A percentile compares a stretch with the other conserved stretches of the same genome.
Conservation (phyloP, 2,113 vertebrate genomes). For the Lophochroa leadbeateri region DNA sequence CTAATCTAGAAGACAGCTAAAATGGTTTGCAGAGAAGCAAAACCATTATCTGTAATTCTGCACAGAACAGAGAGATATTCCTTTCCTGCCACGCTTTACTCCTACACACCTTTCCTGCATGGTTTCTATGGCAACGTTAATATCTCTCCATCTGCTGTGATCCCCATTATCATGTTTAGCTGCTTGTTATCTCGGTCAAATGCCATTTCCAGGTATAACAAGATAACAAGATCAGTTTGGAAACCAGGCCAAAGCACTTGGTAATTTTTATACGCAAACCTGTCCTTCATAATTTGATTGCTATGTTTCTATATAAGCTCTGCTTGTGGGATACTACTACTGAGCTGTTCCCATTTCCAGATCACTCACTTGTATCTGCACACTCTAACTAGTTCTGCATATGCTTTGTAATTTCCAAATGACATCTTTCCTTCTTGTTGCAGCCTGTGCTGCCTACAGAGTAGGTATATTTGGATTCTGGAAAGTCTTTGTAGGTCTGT, state of each 20-base stretch:
- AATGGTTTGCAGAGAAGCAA: neutral
- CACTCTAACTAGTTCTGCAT: neutral
- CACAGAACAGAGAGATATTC: neutral
- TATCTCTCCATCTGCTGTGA: slow-evolving; percentile 26
- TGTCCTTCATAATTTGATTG: neutral
- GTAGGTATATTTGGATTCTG: neutral
- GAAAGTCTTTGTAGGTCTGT: neutral
- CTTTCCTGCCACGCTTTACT: neutral
- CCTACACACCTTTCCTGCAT: slow-evolving; percentile 28
- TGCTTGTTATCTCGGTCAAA: neutral
- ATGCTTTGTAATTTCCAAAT: neutral
- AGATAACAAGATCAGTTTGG: neutral
- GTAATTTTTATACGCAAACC: neutral
- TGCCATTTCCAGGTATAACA: neutral
- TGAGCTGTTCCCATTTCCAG: neutral
- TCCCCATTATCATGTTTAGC: slow-evolving; percentile 3
- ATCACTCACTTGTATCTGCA: neutral
- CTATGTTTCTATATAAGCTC: neutral
- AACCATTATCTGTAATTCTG: neutral
- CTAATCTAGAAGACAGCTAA: neutral
- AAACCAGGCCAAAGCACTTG: neutral
- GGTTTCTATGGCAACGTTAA: slow-evolving; percentile 61
- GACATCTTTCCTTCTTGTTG: neutral
- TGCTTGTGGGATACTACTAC: neutral
- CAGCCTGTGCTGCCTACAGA: neutral